Evolutionary conservation across 2,888 invertebrate species (phyloP).

Genomic region (Griposia aprilina): DNA sequence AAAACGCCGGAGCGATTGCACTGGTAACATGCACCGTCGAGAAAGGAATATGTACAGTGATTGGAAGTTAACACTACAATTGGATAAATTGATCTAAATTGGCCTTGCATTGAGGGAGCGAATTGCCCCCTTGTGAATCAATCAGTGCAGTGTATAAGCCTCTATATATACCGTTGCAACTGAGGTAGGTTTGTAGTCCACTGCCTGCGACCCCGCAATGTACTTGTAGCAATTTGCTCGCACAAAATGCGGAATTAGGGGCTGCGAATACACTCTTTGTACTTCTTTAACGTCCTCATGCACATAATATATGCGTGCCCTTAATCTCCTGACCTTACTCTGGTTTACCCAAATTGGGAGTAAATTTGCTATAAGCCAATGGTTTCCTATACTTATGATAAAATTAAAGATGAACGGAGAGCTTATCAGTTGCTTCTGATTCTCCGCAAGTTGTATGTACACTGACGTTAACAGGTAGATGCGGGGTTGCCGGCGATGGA

Average conservation of each 20-base stretch:
- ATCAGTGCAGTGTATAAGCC: conserved; percentile 51
- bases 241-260: conserved; percentile 15
- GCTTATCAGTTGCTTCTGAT: conserved; percentile 20
- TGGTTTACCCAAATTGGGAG: background rate
- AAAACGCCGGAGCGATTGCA: conserved; percentile 46
- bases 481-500: conserved; percentile 11
- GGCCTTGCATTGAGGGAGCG: conserved; percentile 63
- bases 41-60: conserved; percentile 51
- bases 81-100: conserved; percentile 66
- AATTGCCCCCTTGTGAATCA: conserved; percentile 64
- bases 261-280: background rate
- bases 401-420: conserved; percentile 28
- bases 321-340: background rate
- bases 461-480: conserved; percentile 18
- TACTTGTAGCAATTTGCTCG: conserved; percentile 9
- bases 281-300: conserved; percentile 28
- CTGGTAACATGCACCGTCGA: conserved; percentile 46
- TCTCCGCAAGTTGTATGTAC: conserved; percentile 27
- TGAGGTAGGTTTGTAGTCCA: conserved; percentile 25
- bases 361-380: background rate
- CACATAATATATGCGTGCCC: conserved; percentile 22
- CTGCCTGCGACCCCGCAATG: conserved; percentile 3
- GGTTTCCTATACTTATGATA: conserved; percentile 9
- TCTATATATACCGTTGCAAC: conserved; percentile 30
- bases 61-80: conserved; percentile 63